Percentiles rank a stretch among this genome's conserved stretches.
Evolutionary conservation across 2,888 invertebrate species (phyloP).

Genomic region (Xestia ashworthii): DNA sequence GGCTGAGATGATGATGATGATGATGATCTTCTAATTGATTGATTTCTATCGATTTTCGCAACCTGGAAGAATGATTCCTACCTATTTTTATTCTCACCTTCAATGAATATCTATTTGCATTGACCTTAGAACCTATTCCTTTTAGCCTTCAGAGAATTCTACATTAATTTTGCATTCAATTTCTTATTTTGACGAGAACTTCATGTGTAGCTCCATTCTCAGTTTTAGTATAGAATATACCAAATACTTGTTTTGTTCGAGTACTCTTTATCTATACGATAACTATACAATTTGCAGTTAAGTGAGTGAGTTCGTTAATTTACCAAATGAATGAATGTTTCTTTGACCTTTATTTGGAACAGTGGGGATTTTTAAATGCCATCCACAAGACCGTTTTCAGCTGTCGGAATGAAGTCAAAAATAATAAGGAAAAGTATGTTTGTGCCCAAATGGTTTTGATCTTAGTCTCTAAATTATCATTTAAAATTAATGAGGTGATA

Average conservation of each 20-base stretch:
- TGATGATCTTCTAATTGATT: not conserved
- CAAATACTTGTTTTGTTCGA: constrained; percentile 1
- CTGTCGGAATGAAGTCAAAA: not conserved
- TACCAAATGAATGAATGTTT: constrained; percentile 23
- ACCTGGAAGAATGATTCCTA: not conserved
- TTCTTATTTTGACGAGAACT: not conserved
- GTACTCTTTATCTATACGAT: not conserved
- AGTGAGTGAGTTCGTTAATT: constrained; percentile 4
- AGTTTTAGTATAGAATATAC: not conserved
- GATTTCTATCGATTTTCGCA: not conserved
- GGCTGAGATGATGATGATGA: no score
- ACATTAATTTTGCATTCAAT: constrained; percentile 7
- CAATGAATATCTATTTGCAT: not conserved
- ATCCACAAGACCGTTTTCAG: not conserved
- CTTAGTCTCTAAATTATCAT: not conserved
- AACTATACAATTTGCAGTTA: constrained; percentile 14
- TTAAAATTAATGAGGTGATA: not conserved
- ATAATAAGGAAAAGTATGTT: not conserved
- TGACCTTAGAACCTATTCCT: not conserved
- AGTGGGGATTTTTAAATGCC: not conserved
- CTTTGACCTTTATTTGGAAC: constrained; percentile 15
- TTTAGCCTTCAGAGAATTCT: not conserved
- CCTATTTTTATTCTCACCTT: not conserved
- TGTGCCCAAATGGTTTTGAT: not conserved
- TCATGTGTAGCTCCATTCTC: not conserved